phyloP scores from a whole-genome alignment of 2,113 vertebrate species.

The Sminthopsis crassicaudata region DNA sequence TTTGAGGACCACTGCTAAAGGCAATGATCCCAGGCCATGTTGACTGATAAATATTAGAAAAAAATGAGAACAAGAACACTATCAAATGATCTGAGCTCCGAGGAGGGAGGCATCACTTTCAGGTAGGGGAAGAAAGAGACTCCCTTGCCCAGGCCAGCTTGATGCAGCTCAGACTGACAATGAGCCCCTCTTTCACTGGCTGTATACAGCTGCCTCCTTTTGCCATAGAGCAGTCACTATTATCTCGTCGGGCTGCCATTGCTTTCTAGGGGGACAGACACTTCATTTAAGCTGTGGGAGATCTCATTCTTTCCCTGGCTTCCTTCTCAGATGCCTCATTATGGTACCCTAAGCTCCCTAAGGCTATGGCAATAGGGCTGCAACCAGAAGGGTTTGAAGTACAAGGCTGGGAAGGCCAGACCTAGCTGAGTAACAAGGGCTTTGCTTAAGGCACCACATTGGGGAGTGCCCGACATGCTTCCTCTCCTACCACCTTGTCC shows the following conservation, averaged over 20 bases:
- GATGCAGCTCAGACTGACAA: background rate
- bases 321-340: background rate
- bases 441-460: background rate
- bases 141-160: too few relatives aligned
- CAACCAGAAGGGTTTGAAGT: background rate
- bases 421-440: background rate
- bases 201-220: background rate
- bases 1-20: too few relatives aligned
- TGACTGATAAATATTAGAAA: background rate
- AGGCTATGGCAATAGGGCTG: background rate
- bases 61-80: background rate
- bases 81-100: background rate
- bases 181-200: background rate
- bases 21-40: background rate
- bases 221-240: background rate
- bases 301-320: background rate
- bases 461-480: background rate
- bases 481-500: background rate
- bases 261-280: background rate
- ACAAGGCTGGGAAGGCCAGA: background rate
- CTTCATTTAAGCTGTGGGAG: background rate
- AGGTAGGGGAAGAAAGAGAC: background rate
- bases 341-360: background rate
- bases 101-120: background rate
- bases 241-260: background rate